These are phyloP conservation scores for Halocaridina rubra DNA, from an alignment of 2,888 invertebrate species.

Conservation along the genomic window DNA sequence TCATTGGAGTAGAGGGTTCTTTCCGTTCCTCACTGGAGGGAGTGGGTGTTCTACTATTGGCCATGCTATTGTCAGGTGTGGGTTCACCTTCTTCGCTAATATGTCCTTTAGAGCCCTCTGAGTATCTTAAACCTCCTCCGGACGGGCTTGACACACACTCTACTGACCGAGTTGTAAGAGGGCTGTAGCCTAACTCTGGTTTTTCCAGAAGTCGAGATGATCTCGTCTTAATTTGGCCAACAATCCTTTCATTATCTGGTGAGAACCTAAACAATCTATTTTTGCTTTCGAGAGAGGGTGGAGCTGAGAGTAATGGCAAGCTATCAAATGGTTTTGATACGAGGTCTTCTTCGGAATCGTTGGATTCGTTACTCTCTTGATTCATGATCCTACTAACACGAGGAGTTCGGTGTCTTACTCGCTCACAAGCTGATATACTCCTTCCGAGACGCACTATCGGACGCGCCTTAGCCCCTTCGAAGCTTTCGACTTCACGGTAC, in stretches of 20 bases:
- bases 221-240: slow-evolving; percentile 13
- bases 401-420: slow-evolving; percentile 29
- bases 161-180: slow-evolving; percentile 28
- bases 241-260: slow-evolving; percentile 34
- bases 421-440: slow-evolving; percentile 51
- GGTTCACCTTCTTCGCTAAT: slow-evolving; percentile 44
- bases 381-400: slow-evolving; percentile 32
- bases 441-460: slow-evolving; percentile 34
- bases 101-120: slow-evolving; percentile 36
- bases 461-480: slow-evolving; percentile 14
- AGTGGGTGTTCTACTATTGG: slow-evolving; percentile 23
- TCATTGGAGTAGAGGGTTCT: neutral
- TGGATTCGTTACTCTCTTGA: slow-evolving; percentile 42
- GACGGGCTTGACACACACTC: slow-evolving; percentile 36
- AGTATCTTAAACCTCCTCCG: neutral
- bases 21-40: neutral
- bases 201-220: slow-evolving; percentile 35
- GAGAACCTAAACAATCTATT: slow-evolving; percentile 48
- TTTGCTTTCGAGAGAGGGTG: slow-evolving; percentile 52
- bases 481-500: slow-evolving; percentile 3
- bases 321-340: slow-evolving; percentile 42
- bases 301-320: slow-evolving; percentile 44
- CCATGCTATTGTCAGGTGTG: slow-evolving; percentile 36
- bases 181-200: slow-evolving; percentile 26
- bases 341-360: slow-evolving; percentile 42